These are phyloP conservation scores for Vidua macroura DNA, from an alignment of 2,113 vertebrate species.

Conservation along the genomic window DNA sequence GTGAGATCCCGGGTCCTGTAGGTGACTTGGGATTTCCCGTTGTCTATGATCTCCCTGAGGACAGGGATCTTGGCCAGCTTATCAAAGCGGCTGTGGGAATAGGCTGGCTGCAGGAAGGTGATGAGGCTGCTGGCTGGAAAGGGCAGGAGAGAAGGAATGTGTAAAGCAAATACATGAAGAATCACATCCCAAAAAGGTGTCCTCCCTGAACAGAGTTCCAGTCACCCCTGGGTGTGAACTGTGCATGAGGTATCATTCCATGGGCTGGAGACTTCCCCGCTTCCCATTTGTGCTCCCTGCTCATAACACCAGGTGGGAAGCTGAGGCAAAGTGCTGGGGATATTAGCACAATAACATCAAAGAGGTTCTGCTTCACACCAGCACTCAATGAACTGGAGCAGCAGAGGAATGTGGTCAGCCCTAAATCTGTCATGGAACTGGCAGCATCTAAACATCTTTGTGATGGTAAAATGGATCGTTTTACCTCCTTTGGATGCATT, in stretches of 20 bases:
- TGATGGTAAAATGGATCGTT: background rate
- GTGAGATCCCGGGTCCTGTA: constrained; percentile 88
- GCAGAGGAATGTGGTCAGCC: background rate
- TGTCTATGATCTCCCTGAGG: constrained; percentile 83
- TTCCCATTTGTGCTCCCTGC: background rate
- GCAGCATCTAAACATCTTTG: background rate
- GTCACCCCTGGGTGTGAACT: fast-evolving
- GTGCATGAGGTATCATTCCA: background rate
- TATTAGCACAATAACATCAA: background rate
- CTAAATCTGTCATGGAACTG: background rate
- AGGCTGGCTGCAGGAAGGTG: constrained; percentile 86
- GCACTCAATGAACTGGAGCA: background rate
- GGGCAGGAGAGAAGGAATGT: background rate
- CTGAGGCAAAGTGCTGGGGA: background rate
- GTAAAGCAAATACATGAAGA: background rate
- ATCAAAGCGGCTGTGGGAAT: constrained; percentile 82
- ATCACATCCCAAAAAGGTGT: background rate
- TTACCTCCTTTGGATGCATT: background rate
- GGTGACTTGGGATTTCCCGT: constrained; percentile 86
- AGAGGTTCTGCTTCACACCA: background rate
- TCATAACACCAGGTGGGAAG: background rate
- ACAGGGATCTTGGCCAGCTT: constrained; percentile 87
- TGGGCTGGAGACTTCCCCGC: background rate
- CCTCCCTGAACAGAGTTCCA: background rate
- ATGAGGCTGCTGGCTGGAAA: constrained; percentile 86